Base-by-base conservation (phyloP, 2,113 vertebrate genomes). In the Engraulis encrasicolus region DNA sequence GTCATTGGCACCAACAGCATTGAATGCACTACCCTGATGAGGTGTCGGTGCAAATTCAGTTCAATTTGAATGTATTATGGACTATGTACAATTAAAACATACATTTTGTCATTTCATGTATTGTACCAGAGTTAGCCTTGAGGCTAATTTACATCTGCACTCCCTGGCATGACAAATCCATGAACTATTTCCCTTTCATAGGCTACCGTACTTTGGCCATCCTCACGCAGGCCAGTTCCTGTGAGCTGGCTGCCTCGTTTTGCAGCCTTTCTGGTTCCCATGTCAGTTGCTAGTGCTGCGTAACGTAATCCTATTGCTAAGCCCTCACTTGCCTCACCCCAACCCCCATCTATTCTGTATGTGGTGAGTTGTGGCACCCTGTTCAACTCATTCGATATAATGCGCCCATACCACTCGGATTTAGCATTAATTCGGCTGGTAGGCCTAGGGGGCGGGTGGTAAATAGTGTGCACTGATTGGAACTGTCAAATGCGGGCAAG, bases 341-440 rank as follows among this genome's bases (percentile, higher is more conserved):
- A 74, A 74, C 66, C 66, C 66, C 66, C 66, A 74, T 74, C 66
- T 34, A 66, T 66, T 66, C 23, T 66, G n/a, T 23, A n/a, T n/a
- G n/a, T 66, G n/a, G n/a, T 6, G 23, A 23, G n/a, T 7, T 11
- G 27, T 11, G 15, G 31, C 66, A 74, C 66, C 23, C 66, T 74
- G 66, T 12, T 15, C 31, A 14, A 74, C 66, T 34, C 7, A 74
- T 74, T 34, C 34, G 27, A 36, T 31, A 74, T 74, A 74, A 15
- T 74, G 66, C 66, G 66, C 34, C 66, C 66, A 74, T 12, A 34
- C 66, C 66, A 74, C 18, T 74, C 34, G 34, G 23, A 74, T 74
- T 74, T 74, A 74, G 34, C 27, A 74, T 74, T 74, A 17, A 74
- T 74, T 34, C 23, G 6, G 66, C 34, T 11, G 66, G 27, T 12